A percentile compares a stretch with the other conserved stretches of the same genome.
Conservation (phyloP, 2,113 vertebrate genomes). For the Brienomyrus brachyistius region DNA sequence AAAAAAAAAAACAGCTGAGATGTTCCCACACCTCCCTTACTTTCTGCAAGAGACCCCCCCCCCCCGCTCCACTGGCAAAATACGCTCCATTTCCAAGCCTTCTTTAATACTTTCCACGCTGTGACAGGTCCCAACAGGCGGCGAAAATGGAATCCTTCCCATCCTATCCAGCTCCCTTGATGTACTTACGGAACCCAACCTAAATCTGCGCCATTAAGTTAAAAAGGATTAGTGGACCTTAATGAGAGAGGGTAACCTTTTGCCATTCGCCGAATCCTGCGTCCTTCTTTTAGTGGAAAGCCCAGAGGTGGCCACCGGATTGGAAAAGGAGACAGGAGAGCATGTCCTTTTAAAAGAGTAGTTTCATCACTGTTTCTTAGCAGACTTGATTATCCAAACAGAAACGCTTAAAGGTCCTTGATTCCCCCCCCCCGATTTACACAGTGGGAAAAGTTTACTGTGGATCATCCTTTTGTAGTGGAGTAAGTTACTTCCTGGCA, state of each 20-base stretch:
- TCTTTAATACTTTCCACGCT: not conserved
- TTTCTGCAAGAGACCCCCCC: not conserved
- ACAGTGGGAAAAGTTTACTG: not conserved
- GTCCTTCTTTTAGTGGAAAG: not conserved
- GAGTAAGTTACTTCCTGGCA: not conserved
- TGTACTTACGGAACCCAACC: not conserved
- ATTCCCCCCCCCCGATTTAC: not conserved
- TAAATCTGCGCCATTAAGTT: not conserved
- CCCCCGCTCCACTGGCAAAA: not conserved
- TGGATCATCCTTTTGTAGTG: not conserved
- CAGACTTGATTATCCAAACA: not conserved
- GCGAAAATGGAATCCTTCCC: not conserved
- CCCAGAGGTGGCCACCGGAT: not conserved
- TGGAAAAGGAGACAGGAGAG: not conserved
- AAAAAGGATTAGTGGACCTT: constrained; percentile 9
- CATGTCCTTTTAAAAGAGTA: not conserved
- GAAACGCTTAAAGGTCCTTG: not conserved
- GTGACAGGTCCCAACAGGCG: not conserved
- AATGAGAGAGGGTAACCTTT: constrained; percentile 12
- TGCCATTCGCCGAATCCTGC: not conserved
- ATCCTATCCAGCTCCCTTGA: not conserved
- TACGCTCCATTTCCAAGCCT: not conserved
- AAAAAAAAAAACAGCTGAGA: not conserved
- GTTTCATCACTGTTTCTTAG: not conserved
- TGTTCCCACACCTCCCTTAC: not conserved